Base-by-base conservation (phyloP, 2,888 invertebrate species). In the Taenaris catops region DNA sequence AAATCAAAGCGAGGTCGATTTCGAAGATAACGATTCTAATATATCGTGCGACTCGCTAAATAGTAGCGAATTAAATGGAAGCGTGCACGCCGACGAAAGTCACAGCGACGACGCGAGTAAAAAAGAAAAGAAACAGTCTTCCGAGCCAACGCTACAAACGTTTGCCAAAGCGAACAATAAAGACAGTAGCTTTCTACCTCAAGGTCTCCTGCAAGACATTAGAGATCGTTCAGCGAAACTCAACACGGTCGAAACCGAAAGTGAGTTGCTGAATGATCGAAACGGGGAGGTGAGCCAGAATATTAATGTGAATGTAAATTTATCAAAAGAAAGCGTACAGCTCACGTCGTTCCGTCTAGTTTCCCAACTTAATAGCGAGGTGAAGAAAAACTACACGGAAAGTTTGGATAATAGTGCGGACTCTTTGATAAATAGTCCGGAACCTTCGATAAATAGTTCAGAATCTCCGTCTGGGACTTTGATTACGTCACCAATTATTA, bases 41-140 rank as follows among this genome's bases (percentile, higher is more conserved):
- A 89, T 94, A 58, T 94, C 94, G 63, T 94, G 93, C 70, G 95
- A 95, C 68, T 95, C 94, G 16, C 73, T 95, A 49, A 94, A 94
- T 68, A 92, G 92, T 54, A 90, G 90, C 47, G 92, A 94, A 63
- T 68, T 91, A 55, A 88, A 88, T 58, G 83, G 83, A 55, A 84
- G 80, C 63, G 72, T 81, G 61, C 78, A 81, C 52, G 68, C 78
- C 40, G 86, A 87, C 53, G 87, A 87, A 74, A 84, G 72, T 66
- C 73, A 74, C 55, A 58, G 63, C 52, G 80, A 76, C 58, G 76
- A 74, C 46, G 53, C 50, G 23, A 52, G 54, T 53, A 83, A 80
- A 71, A 74, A 78, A 59, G 78, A 78, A 65, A 79, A 73, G 54
- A 71, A 64, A 61, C 59, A 63, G 41, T 48, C 49, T 52, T 63